Conservation (phyloP, 2,888 invertebrate species). For the Dendrolimus pini region DNA sequence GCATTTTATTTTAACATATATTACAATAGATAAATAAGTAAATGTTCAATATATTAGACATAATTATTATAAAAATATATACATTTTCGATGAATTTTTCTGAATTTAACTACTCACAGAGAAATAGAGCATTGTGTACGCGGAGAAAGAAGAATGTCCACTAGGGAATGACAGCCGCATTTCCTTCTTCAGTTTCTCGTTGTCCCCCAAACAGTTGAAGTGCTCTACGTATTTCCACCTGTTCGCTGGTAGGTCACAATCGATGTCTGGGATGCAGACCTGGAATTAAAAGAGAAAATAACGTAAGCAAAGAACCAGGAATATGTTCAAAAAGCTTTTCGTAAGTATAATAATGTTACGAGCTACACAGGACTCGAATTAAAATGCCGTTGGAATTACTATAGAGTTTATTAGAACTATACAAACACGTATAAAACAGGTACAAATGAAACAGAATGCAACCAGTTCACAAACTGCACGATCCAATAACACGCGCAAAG, state of each 20-base stretch:
- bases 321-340: not conserved
- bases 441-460: no score
- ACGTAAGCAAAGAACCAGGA: not conserved
- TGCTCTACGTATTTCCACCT: conserved; percentile 81
- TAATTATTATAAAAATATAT: no score
- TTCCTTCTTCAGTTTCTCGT: conserved; percentile 80
- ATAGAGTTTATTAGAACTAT: no score
- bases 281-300: conserved; percentile 26
- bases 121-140: conserved; percentile 90
- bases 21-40: no score
- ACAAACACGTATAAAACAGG: no score
- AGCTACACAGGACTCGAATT: no score
- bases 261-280: conserved; percentile 88
- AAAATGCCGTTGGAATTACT: no score
- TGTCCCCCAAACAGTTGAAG: conserved; percentile 79
- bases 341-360: not conserved
- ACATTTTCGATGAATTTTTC: no score
- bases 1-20: no score
- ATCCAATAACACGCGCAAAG: no score
- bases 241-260: conserved; percentile 77
- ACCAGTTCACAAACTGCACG: no score
- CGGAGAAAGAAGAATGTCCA: conserved; percentile 93
- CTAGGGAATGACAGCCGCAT: conserved; percentile 93
- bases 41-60: no score
- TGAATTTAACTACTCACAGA: conserved; percentile 78